These are phyloP conservation scores for Lepidocyrtoides sp. DNA, from an alignment of 2,888 invertebrate genomes.

Conservation along the genomic window DNA sequence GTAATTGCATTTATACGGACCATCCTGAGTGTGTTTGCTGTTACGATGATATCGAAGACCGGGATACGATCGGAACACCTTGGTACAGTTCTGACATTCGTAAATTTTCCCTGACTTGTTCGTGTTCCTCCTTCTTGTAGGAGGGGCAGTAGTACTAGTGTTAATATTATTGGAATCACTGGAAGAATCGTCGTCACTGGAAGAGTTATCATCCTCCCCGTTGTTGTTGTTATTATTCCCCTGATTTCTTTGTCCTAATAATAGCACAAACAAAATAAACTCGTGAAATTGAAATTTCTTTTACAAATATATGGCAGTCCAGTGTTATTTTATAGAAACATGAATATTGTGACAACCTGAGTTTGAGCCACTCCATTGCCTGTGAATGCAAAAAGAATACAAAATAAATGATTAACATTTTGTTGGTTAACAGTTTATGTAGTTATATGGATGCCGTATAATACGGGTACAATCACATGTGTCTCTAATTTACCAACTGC, in stretches of 20 bases:
- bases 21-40: constrained; percentile 81
- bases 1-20: constrained; percentile 83
- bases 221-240: constrained; percentile 54
- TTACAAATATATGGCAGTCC: background rate
- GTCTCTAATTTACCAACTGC: constrained; percentile 77
- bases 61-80: constrained; percentile 82
- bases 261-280: no score
- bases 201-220: constrained; percentile 63
- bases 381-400: constrained; percentile 7
- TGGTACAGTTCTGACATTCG: constrained; percentile 82
- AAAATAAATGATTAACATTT: background rate
- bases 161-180: constrained; percentile 79
- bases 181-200: constrained; percentile 75
- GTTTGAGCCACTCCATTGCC: constrained; percentile 82
- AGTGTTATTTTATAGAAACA: background rate
- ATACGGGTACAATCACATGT: no score
- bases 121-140: constrained; percentile 68
- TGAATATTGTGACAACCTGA: constrained; percentile 52
- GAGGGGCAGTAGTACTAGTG: constrained; percentile 35
- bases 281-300: background rate
- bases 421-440: background rate
- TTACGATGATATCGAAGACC: constrained; percentile 83
- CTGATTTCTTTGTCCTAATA: constrained; percentile 67
- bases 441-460: background rate
- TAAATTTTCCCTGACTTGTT: constrained; percentile 81